Conservation (phyloP, 1,140 invertebrate species). For the Hyposmocoma kahamanoa region DNA sequence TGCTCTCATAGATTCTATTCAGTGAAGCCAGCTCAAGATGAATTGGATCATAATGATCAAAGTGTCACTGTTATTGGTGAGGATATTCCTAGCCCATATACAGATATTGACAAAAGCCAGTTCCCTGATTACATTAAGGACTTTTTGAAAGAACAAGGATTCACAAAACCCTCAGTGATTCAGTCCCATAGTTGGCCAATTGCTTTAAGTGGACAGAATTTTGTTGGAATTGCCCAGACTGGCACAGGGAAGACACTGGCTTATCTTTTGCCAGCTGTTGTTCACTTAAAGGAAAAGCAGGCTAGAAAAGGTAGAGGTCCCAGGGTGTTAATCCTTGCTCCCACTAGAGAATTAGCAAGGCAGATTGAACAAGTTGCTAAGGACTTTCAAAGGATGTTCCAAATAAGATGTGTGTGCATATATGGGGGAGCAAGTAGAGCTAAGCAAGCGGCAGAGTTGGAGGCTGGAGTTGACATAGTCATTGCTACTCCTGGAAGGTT, state of each 20-base stretch:
- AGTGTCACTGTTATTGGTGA: constrained; percentile 58
- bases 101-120: constrained; percentile 79
- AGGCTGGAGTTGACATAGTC: constrained; percentile 88
- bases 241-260: constrained; percentile 94
- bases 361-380: constrained; percentile 95
- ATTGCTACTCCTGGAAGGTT: constrained; percentile 96
- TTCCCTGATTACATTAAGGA: constrained; percentile 86
- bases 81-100: constrained; percentile 51
- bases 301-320: constrained; percentile 87
- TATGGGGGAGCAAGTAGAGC: constrained; percentile 95
- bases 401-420: constrained; percentile 90
- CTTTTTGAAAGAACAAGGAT: constrained; percentile 82
- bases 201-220: constrained; percentile 90
- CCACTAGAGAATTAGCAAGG: constrained; percentile 95
- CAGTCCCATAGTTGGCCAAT: constrained; percentile 94
- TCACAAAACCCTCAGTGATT: constrained; percentile 89
- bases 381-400: constrained; percentile 87
- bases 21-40: constrained; percentile 32
- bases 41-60: constrained; percentile 42
- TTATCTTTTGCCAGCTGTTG: constrained; percentile 86
- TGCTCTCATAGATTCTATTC: constrained; percentile 37
- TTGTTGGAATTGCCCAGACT: constrained; percentile 96
- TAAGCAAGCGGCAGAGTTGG: constrained; percentile 83
- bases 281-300: constrained; percentile 93
- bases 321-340: constrained; percentile 91